These are phyloP conservation scores for Lepidurus apus DNA, from an alignment of 1,140 invertebrate species.

Conservation along the genomic window DNA sequence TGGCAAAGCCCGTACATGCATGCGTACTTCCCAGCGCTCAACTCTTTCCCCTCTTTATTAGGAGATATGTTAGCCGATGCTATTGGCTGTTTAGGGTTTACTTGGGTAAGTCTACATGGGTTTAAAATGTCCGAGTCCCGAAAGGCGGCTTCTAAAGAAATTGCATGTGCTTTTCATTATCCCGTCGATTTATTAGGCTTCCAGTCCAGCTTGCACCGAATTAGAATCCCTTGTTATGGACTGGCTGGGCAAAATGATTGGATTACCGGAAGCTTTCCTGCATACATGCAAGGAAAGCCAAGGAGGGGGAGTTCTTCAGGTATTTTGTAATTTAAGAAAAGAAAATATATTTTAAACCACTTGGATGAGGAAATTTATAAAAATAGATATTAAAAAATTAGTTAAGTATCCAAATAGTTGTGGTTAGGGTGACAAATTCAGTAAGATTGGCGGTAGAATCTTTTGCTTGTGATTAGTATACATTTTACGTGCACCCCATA, in stretches of 20 bases:
- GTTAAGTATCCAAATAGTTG: too few species aligned
- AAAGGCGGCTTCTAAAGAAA: not conserved
- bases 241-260: constrained; percentile 93
- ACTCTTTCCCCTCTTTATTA: constrained; percentile 93
- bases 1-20: constrained; percentile 99
- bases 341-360: not conserved
- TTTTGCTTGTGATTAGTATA: not conserved
- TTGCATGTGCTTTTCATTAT: not conserved
- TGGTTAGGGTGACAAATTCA: too few species aligned
- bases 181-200: constrained; percentile 55
- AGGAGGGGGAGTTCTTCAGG: constrained; percentile 89
- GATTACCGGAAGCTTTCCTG: constrained; percentile 82
- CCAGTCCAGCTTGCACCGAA: constrained; percentile 93
- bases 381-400: not conserved
- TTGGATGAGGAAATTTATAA: constrained; percentile 30
- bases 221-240: constrained; percentile 95
- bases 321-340: constrained; percentile 38
- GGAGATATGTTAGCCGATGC: constrained; percentile 96
- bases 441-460: too few species aligned
- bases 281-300: constrained; percentile 63
- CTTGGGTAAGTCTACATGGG: constrained; percentile 72
- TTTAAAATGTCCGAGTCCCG: not conserved
- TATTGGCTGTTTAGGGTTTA: constrained; percentile 96
- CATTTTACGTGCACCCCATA: not conserved
- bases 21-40: constrained; percentile 97